Evolutionary conservation across 1,140 invertebrate genomes (phyloP).

Genomic region (Luehdorfia chinensis): DNA sequence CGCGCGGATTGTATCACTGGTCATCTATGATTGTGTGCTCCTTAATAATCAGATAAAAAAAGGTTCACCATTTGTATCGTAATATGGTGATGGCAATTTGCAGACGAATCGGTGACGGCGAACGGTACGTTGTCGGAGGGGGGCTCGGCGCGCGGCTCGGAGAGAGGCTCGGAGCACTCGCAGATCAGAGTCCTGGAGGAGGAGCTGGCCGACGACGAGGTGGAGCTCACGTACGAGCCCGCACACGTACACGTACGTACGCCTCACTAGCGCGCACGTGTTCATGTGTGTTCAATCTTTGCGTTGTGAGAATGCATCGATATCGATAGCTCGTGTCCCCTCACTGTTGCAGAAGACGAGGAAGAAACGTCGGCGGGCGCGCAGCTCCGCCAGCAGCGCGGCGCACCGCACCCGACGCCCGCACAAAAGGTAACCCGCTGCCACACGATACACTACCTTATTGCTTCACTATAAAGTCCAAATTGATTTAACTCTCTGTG

Average conservation of each 20-base stretch:
- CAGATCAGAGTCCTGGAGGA: constrained; percentile 34
- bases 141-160: constrained; percentile 9
- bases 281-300: too few relatives aligned
- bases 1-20: too few relatives aligned
- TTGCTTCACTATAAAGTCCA: too few relatives aligned
- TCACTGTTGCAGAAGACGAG: neutral
- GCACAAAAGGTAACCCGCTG: constrained; percentile 4
- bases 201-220: constrained; percentile 37
- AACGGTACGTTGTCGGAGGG: constrained; percentile 10
- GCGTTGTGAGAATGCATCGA: too few relatives aligned
- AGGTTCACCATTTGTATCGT: too few relatives aligned
- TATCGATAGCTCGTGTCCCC: too few relatives aligned
- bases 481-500: too few relatives aligned
- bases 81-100: too few relatives aligned
- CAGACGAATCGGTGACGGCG: neutral
- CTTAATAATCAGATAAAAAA: too few relatives aligned
- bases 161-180: constrained; percentile 13
- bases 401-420: neutral
- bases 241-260: neutral
- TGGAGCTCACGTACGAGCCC: constrained; percentile 37
- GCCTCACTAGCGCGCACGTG: too few relatives aligned
- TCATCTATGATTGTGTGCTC: too few relatives aligned
- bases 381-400: constrained; percentile 23
- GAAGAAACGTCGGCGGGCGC: constrained; percentile 11
- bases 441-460: neutral